Percentiles rank a stretch among this genome's conserved stretches.
These are phyloP conservation scores for Nicator chloris DNA, from an alignment of 2,113 vertebrate genomes.

Conservation along the genomic window DNA sequence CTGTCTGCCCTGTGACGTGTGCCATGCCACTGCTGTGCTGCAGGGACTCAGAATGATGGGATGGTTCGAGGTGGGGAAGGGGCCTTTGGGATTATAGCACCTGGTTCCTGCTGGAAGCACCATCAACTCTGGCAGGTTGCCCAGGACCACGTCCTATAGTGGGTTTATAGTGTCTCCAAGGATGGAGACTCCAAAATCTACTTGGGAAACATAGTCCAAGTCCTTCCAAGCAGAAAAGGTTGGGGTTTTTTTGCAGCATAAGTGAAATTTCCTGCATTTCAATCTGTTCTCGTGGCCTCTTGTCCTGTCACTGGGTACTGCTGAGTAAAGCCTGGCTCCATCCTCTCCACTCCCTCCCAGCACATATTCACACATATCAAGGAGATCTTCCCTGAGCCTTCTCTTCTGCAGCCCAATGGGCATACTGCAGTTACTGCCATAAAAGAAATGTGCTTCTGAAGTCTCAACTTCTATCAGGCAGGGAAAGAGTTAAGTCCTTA, in stretches of 20 bases:
- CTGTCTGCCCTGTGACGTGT: fast-evolving
- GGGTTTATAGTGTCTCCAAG: neutral
- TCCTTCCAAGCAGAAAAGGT: neutral
- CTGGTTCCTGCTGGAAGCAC: neutral
- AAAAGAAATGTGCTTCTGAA: neutral
- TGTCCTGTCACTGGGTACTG: neutral
- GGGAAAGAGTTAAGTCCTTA: neutral
- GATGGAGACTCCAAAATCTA: neutral
- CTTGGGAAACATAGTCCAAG: neutral
- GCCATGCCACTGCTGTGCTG: neutral
- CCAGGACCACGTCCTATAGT: neutral
- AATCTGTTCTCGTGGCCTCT: fast-evolving
- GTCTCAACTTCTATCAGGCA: neutral
- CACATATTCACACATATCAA: neutral
- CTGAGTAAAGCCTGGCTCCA: neutral
- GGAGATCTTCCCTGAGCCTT: neutral
- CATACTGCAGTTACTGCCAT: neutral
- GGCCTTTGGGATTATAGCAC: fast-evolving
- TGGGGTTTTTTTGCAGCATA: fast-evolving
- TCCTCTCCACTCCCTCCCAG: neutral
- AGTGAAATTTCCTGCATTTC: neutral
- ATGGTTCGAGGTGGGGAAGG: neutral
- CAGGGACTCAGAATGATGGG: neutral
- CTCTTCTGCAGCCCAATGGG: neutral
- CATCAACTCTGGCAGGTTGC: neutral